These are phyloP conservation scores for Iphiclides podalirius DNA, from an alignment of 2,888 invertebrate species.

Conservation along the genomic window DNA sequence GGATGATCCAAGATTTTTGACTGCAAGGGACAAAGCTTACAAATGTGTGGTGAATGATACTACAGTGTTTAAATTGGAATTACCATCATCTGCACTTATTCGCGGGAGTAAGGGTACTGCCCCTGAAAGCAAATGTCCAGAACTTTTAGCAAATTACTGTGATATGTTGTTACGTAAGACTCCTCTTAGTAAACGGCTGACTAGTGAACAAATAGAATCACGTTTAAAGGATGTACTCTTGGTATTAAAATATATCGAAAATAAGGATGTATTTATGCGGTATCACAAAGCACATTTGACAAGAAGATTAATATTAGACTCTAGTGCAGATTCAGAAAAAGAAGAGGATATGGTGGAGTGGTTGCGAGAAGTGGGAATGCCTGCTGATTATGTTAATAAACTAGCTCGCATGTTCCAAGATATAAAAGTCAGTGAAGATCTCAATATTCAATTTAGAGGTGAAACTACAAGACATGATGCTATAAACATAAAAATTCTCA, in stretches of 20 bases:
- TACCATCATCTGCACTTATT: constrained; percentile 81
- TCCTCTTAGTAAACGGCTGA: constrained; percentile 96
- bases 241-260: constrained; percentile 98
- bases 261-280: constrained; percentile 99
- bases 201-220: constrained; percentile 97
- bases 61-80: constrained; percentile 89
- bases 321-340: constrained; percentile 98
- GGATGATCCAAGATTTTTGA: constrained; percentile 98
- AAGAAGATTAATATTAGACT: constrained; percentile 95
- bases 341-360: constrained; percentile 99
- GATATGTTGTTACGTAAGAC: constrained; percentile 99
- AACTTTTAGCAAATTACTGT: constrained; percentile 99
- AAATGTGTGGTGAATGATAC: constrained; percentile 99
- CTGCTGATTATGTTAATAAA: constrained; percentile 99
- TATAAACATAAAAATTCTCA: constrained; percentile 98
- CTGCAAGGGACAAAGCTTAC: constrained; percentile 98
- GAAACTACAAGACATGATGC: constrained; percentile 91
- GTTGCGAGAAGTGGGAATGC: constrained; percentile 99
- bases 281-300: constrained; percentile 99
- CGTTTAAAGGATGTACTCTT: constrained; percentile 95
- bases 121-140: constrained; percentile 99
- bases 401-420: constrained; percentile 99
- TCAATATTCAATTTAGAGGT: constrained; percentile 94
- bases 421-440: constrained; percentile 97
- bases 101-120: constrained; percentile 84